A percentile compares a stretch with the other conserved stretches of the same genome.
These are phyloP conservation scores for Chloropsis cyanopogon DNA, from an alignment of 2,113 vertebrate species.

Conservation along the genomic window DNA sequence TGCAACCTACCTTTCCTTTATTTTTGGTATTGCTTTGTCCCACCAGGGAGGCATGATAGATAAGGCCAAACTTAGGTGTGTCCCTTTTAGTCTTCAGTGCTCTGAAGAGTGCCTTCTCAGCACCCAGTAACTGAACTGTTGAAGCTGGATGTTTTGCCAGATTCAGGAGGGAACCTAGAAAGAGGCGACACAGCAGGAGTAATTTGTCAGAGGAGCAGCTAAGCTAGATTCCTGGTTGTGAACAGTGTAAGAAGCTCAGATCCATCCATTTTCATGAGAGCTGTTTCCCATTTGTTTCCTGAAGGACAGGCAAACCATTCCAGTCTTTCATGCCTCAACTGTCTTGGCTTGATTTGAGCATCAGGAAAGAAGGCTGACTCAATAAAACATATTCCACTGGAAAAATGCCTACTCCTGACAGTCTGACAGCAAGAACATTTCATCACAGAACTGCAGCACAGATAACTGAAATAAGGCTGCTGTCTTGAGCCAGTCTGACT, in stretches of 20 bases:
- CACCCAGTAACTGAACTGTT: slow-evolving; percentile 95
- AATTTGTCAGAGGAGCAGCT: background rate
- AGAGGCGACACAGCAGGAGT: background rate
- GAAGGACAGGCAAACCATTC: background rate
- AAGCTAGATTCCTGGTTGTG: background rate
- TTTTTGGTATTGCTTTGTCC: slow-evolving; percentile 93
- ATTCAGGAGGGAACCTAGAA: slow-evolving; percentile 91
- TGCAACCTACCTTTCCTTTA: slow-evolving; percentile 89
- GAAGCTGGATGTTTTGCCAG: slow-evolving; percentile 97
- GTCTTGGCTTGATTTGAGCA: background rate
- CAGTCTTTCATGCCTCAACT: background rate
- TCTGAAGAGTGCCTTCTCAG: slow-evolving; percentile 96
- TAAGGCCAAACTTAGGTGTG: slow-evolving; percentile 97
- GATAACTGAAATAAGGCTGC: background rate
- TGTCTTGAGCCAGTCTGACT: background rate
- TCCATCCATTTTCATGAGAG: background rate
- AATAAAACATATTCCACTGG: background rate
- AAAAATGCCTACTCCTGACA: background rate
- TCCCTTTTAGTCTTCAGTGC: slow-evolving; percentile 93
- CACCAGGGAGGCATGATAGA: slow-evolving; percentile 96
- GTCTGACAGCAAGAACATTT: background rate
- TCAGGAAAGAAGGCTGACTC: background rate
- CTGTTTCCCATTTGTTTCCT: background rate
- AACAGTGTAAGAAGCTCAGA: background rate
- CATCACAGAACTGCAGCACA: background rate